phyloP scores from a whole-genome alignment of 2,113 vertebrate genomes.

The Rhinolophus sinicus region DNA sequence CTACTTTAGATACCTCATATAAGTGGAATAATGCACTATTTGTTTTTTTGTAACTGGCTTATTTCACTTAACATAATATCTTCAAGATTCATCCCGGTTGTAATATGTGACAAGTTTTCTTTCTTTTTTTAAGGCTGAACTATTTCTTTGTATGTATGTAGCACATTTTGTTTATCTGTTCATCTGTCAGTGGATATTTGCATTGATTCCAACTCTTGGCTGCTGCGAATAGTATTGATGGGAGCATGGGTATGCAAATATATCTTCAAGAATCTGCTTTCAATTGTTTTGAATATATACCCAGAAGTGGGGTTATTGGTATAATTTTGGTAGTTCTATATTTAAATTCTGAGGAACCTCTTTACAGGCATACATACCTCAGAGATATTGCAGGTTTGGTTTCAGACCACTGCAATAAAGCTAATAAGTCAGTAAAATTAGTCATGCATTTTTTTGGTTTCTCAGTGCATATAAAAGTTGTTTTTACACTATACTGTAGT shows the following conservation, averaged over 20 bases:
- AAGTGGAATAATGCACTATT: background rate
- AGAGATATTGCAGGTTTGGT: no score
- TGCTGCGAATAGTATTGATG: background rate
- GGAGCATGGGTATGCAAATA: background rate
- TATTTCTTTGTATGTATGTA: background rate
- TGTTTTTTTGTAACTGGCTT: background rate
- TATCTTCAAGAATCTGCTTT: background rate
- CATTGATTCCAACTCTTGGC: background rate
- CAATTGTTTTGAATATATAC: background rate
- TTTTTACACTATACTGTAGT: no score
- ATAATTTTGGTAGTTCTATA: background rate
- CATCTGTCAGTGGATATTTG: background rate
- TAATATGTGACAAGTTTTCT: background rate
- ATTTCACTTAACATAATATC: background rate
- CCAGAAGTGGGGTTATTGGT: background rate
- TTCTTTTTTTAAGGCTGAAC: background rate
- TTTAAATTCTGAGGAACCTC: background rate
- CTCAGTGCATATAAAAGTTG: no score
- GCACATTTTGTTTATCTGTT: background rate
- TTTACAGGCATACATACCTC: background rate
- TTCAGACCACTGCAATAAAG: no score
- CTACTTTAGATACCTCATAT: background rate
- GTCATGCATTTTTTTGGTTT: no score
- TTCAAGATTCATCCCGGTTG: background rate
- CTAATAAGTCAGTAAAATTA: no score